Evolutionary conservation across 2,888 invertebrate genomes (phyloP).

Genomic region (Eutolmus rufibarbis): DNA sequence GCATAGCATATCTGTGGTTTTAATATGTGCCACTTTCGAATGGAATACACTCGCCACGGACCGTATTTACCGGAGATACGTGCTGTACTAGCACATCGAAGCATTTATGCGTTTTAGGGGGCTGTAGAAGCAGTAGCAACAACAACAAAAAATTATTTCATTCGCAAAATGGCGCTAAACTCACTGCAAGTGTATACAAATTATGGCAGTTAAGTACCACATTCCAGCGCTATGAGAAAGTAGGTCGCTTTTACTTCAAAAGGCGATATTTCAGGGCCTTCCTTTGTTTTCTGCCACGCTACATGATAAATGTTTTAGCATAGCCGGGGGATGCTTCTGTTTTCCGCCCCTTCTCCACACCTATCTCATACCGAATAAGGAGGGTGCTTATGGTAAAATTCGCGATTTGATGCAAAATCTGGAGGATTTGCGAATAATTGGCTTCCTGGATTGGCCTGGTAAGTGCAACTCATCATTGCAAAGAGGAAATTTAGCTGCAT

Average conservation of each 20-base stretch:
- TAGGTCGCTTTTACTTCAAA: constrained; percentile 35
- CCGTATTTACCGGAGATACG: constrained; percentile 1
- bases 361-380: neutral
- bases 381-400: constrained; percentile 2
- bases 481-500: neutral
- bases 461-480: neutral
- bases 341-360: neutral
- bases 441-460: neutral
- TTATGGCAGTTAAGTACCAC: constrained; percentile 28
- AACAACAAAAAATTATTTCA: constrained; percentile 25
- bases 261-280: constrained; percentile 31
- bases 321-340: neutral
- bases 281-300: constrained; percentile 7
- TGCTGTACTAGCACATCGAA: neutral
- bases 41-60: constrained; percentile 16
- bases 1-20: constrained; percentile 38
- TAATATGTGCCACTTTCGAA: constrained; percentile 36
- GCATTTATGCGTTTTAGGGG: constrained; percentile 27
- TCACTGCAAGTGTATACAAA: constrained; percentile 36
- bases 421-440: neutral
- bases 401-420: neutral
- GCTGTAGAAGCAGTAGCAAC: neutral
- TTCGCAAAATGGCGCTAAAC: constrained; percentile 33
- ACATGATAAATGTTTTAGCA: constrained; percentile 35
- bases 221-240: constrained; percentile 15